Percentiles rank a stretch among this genome's conserved stretches.
Conservation (phyloP, 2,113 vertebrate genomes). For the Phalacrocorax carbo region DNA sequence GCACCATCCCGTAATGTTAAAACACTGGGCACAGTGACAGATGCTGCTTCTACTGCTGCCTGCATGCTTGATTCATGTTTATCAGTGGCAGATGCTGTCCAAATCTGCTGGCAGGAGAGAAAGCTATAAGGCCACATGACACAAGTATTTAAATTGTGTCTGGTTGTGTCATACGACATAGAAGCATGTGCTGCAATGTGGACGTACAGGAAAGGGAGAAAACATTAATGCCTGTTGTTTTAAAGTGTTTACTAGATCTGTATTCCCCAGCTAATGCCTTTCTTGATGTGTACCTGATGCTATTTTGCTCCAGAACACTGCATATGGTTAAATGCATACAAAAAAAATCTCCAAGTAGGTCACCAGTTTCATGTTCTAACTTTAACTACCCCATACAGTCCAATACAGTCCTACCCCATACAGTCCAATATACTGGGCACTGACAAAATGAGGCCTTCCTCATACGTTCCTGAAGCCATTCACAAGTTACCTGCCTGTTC, state of each 20-base stretch:
- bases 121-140: accelerated
- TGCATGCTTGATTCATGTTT: background rate
- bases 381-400: background rate
- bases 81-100: background rate
- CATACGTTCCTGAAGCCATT: background rate
- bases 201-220: background rate
- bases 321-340: background rate
- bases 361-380: background rate
- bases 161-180: background rate
- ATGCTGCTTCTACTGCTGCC: background rate
- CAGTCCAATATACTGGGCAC: background rate
- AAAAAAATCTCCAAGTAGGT: background rate
- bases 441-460: background rate
- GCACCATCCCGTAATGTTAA: background rate
- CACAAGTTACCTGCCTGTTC: background rate
- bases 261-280: background rate
- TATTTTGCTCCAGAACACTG: background rate
- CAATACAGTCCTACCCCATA: background rate
- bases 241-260: background rate
- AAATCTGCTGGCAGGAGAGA: background rate
- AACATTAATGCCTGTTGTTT: background rate
- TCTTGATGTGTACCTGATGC: background rate
- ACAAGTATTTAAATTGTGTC: background rate
- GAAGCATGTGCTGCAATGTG: background rate
- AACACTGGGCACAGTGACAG: background rate